Percentiles rank a stretch among this genome's conserved stretches.
Evolutionary conservation across 2,888 invertebrate genomes (phyloP).

Genomic region (Amitus sp.): DNA sequence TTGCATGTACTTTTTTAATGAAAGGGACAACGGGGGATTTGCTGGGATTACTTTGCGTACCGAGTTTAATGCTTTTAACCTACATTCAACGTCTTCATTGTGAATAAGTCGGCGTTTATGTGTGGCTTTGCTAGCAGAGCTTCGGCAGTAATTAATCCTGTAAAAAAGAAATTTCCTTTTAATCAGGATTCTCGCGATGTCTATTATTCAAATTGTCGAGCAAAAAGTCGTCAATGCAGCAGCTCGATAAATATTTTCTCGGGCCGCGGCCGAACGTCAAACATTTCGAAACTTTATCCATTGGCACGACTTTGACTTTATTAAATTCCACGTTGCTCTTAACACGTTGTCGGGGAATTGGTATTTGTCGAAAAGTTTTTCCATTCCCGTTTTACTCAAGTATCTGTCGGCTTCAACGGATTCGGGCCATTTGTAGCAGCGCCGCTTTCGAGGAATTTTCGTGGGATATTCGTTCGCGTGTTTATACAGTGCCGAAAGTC

Average conservation of each 20-base stretch:
- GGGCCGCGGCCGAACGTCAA: background rate
- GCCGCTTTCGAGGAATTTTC: background rate
- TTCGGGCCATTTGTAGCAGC: background rate
- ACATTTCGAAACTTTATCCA: constrained; percentile 1
- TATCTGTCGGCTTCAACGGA: constrained; percentile 1
- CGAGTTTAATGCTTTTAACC: background rate
- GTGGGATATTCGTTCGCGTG: too few relatives aligned
- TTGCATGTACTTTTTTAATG: constrained; percentile 2
- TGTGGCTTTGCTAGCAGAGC: background rate
- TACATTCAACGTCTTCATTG: background rate
- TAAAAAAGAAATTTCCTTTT: too few relatives aligned
- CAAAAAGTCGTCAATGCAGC: background rate
- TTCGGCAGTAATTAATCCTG: background rate
- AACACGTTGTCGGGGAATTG: constrained; percentile 7
- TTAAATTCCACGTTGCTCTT: constrained; percentile 7
- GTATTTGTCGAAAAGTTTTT: constrained; percentile 15
- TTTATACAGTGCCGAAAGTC: background rate
- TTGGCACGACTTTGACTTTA: background rate
- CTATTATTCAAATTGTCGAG: too few relatives aligned
- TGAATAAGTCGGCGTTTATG: constrained; percentile 4
- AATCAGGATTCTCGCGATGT: too few relatives aligned
- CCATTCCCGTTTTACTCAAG: constrained; percentile 7
- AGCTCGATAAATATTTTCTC: constrained; percentile 1
- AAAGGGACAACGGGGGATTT: constrained; percentile 4
- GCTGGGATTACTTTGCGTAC: constrained; percentile 1